A percentile compares a stretch with the other conserved stretches of the same genome.
Evolutionary conservation across 2,797 vertebrate species (phyloP).

Genomic region (Rhincodon typus): DNA sequence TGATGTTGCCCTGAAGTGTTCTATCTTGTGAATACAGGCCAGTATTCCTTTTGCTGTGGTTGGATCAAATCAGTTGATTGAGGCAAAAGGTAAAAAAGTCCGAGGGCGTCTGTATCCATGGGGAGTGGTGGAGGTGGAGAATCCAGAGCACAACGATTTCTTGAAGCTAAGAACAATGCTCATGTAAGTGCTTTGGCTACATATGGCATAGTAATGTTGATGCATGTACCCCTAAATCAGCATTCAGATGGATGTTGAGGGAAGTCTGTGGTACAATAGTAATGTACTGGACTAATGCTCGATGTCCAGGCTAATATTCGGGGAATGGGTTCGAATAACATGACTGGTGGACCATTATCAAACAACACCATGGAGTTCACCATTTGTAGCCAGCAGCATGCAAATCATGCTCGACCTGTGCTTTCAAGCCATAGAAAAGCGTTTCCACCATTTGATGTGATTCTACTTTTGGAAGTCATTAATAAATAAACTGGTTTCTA

Average conservation of each 20-base stretch:
- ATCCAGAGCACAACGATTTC: slow-evolving; percentile 94
- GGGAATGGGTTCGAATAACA: no score
- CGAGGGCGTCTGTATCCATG: slow-evolving; percentile 92
- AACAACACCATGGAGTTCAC: no score
- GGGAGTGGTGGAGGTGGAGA: slow-evolving; percentile 97
- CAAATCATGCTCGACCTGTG: no score
- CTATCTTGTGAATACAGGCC: slow-evolving; percentile 57
- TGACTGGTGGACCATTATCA: no score
- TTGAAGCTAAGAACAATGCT: slow-evolving; percentile 95
- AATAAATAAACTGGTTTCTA: no score
- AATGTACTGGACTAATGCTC: neutral
- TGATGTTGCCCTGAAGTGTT: neutral
- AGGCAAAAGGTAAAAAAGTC: slow-evolving; percentile 97
- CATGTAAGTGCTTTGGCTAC: slow-evolving; percentile 66
- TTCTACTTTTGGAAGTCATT: no score
- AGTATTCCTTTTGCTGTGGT: slow-evolving; percentile 95
- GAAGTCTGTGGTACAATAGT: neutral
- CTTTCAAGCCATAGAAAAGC: no score
- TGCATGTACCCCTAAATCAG: neutral
- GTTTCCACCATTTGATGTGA: no score
- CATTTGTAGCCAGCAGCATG: no score
- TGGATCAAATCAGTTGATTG: slow-evolving; percentile 93
- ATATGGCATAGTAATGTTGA: neutral
- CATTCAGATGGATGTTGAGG: neutral
- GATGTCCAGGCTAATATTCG: neutral